Evolutionary conservation across 2,888 invertebrate genomes (phyloP), one percentile per base, ranked within the genome.

Genomic region (Sthenelais limicola): DNA sequence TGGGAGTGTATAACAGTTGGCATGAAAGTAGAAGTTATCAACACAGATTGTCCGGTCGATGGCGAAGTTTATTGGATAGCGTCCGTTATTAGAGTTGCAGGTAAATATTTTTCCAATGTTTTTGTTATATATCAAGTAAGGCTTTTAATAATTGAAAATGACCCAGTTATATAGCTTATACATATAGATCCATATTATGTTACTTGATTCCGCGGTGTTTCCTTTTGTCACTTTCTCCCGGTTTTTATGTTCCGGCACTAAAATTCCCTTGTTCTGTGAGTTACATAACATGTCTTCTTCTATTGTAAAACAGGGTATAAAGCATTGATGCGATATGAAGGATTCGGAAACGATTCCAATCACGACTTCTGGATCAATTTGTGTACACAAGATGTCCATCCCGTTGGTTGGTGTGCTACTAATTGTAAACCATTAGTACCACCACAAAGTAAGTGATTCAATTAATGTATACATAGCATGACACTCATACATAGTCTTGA

Each of bases 281-380:
- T 43, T 9, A 18, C 18, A 15, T 43, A 18, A 43, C 9, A 9
- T 43, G 18, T 43, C 18, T 73, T 1, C n/a, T n/a, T n/a, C n/a
- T n/a, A n/a, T n/a, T n/a, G n/a, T n/a, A n/a, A n/a, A n/a, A n/a
- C 80, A 90, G 91, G 91, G 7, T 92, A 91, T 82, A 89, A 90
- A 80, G 90, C 90, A 3, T 82, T 90, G 69, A 82, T 91, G 74
- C 84, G 91, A 73, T 98, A 96, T 87, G 97, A 98, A 90, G 98
- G 98, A 5, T 97, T 96, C 86, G 96, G 95, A 3, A 92, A 92
- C 77, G 95, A 96, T 85, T 90, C 92, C 72, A 92, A 93, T 32
- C 94, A 94, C 87, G 98, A 98, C 88, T 98, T 98, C 88, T 98
- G 98, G 98, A 93, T 97, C 4, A 97, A 97, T 82, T 89, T 98